Evolutionary conservation across 2,797 vertebrate genomes (phyloP).

Genomic region (Craterocephalus amniculus): DNA sequence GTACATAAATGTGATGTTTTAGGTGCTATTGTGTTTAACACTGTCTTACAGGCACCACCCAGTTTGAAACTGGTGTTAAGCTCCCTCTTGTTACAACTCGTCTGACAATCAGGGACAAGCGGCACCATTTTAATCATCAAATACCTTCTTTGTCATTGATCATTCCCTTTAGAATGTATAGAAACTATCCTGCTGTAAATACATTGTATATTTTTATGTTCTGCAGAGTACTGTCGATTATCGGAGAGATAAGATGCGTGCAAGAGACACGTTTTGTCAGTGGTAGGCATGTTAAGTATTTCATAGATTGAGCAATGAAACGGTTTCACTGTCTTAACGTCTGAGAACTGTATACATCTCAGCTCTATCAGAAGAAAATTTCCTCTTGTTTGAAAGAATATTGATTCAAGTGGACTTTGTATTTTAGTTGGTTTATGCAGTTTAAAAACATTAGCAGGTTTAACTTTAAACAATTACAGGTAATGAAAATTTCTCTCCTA

Average conservation of each 20-base stretch:
- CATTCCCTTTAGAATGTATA: constrained; percentile 92
- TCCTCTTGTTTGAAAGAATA: constrained; percentile 17
- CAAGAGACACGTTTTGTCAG: constrained; percentile 65
- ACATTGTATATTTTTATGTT: constrained; percentile 88
- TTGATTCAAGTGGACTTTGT: constrained; percentile 36
- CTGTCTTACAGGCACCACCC: constrained; percentile 40
- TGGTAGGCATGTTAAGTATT: constrained; percentile 53
- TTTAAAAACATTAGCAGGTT: constrained; percentile 49
- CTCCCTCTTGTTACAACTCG: constrained; percentile 83
- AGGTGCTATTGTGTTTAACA: constrained; percentile 59
- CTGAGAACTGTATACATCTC: constrained; percentile 46
- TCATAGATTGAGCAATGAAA: constrained; percentile 40
- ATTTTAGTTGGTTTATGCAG: constrained; percentile 33
- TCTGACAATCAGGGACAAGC: constrained; percentile 93
- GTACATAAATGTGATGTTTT: constrained; percentile 21
- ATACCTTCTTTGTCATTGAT: constrained; percentile 77
- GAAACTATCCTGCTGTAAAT: constrained; percentile 90
- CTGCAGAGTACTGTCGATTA: constrained; percentile 61
- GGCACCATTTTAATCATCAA: constrained; percentile 80
- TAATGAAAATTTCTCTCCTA: constrained; percentile 13
- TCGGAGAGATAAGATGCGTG: constrained; percentile 54
- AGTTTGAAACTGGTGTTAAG: constrained; percentile 35
- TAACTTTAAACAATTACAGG: constrained; percentile 40
- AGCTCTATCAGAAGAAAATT: not conserved
- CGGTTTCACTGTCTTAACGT: constrained; percentile 18